Percentiles rank a stretch among this genome's conserved stretches.
Evolutionary conservation across 2,113 vertebrate genomes (phyloP).

Genomic region (Acrocephalus arundinaceus): DNA sequence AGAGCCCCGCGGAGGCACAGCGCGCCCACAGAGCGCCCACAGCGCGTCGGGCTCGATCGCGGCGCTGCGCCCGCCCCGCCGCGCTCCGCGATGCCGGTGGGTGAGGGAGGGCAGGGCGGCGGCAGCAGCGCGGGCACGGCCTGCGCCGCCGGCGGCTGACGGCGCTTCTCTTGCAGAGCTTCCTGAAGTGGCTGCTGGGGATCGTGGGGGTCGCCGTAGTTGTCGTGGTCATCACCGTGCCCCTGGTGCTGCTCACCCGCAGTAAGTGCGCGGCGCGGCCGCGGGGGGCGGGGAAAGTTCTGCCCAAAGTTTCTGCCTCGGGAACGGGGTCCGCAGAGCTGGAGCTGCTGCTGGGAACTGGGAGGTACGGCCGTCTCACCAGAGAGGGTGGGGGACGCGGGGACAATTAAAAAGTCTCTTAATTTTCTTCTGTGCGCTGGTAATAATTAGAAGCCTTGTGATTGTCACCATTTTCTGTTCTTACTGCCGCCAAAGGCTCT

Average conservation of each 20-base stretch:
- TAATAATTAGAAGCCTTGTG: not conserved
- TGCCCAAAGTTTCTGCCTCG: not conserved
- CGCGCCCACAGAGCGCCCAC: too few species aligned
- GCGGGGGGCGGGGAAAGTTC: not conserved
- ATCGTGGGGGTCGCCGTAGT: slow-evolving; percentile 56
- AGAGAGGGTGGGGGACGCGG: not conserved
- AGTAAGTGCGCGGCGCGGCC: slow-evolving; percentile 51
- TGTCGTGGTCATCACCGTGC: slow-evolving; percentile 65
- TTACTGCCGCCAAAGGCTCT: not conserved
- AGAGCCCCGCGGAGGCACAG: not conserved
- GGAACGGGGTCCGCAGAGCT: accelerated
- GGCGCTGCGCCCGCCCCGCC: too few species aligned
- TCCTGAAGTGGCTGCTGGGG: slow-evolving; percentile 73
- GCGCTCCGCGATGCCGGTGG: slow-evolving; percentile 9
- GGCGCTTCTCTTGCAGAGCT: slow-evolving; percentile 53
- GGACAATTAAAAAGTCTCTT: accelerated
- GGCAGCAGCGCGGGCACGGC: not conserved
- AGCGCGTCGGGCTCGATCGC: too few species aligned
- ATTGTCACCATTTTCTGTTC: not conserved
- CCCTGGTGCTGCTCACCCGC: slow-evolving; percentile 64
- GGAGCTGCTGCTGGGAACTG: not conserved
- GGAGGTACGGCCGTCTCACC: not conserved
- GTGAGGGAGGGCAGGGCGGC: not conserved
- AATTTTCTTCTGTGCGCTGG: not conserved
- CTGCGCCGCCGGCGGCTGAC: not conserved